A percentile compares a stretch with the other conserved stretches of the same genome.
phyloP scores from a whole-genome alignment of 2,888 invertebrate genomes.

The Oasisia sp. region DNA sequence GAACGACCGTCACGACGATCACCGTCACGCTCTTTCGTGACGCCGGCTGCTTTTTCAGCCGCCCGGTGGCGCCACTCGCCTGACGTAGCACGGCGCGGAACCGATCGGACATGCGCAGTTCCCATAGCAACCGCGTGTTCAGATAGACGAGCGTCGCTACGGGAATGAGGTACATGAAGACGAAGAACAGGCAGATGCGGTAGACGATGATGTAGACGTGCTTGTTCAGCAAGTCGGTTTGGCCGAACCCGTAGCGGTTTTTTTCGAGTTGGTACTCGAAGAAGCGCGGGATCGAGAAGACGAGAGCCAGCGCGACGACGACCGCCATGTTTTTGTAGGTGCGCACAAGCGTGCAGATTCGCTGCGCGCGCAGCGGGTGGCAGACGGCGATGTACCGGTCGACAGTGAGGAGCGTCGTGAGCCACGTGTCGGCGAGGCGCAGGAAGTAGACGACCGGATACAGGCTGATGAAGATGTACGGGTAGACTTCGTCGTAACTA shows the following conservation, averaged over 20 bases:
- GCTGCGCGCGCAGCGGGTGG: slow-evolving; percentile 41
- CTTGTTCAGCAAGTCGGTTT: slow-evolving; percentile 33
- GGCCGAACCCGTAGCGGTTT: slow-evolving; percentile 23
- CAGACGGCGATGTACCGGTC: slow-evolving; percentile 43
- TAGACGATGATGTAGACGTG: slow-evolving; percentile 38
- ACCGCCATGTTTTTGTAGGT: slow-evolving; percentile 34
- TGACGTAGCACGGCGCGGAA: not conserved
- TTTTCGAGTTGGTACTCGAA: slow-evolving; percentile 32
- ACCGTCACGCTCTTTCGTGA: slow-evolving; percentile 30
- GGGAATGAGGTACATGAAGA: slow-evolving; percentile 40
- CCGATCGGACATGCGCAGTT: slow-evolving; percentile 26
- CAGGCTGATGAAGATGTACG: not conserved
- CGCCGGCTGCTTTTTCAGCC: not conserved
- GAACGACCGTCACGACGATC: slow-evolving; percentile 33
- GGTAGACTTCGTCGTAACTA: not conserved
- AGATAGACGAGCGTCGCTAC: slow-evolving; percentile 37
- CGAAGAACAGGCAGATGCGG: slow-evolving; percentile 38
- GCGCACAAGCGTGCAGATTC: slow-evolving; percentile 38
- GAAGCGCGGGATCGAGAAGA: slow-evolving; percentile 39
- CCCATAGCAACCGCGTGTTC: slow-evolving; percentile 36
- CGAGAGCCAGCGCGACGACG: slow-evolving; percentile 32
- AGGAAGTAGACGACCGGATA: slow-evolving; percentile 34
- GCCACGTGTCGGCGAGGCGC: slow-evolving; percentile 39
- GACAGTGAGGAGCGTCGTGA: slow-evolving; percentile 42
- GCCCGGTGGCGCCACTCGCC: not conserved